Conservation (phyloP, 1,140 invertebrate genomes). For the Adelges cooleyi region DNA sequence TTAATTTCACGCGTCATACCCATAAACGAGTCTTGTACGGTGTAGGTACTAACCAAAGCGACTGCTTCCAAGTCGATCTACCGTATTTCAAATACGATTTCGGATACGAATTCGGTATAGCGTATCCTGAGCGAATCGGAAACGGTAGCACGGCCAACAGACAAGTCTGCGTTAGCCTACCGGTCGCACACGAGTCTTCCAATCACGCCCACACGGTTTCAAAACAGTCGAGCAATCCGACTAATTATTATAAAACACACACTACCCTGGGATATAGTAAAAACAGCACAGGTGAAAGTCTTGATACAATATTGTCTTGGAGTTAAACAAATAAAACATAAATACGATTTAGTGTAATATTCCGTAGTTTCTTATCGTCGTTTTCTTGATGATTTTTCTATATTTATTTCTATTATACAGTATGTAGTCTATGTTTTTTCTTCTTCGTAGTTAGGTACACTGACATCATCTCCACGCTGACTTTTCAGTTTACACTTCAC, state of each 20-base stretch:
- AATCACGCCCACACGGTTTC: no score
- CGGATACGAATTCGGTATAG: constrained; percentile 65
- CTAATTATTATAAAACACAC: not conserved
- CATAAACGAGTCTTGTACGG: not conserved
- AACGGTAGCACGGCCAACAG: constrained; percentile 35
- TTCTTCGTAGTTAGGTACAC: no score
- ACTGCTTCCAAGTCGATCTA: constrained; percentile 55
- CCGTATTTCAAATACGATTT: constrained; percentile 77
- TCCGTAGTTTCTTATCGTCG: no score
- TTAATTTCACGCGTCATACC: no score
- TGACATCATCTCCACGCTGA: no score
- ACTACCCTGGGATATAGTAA: not conserved
- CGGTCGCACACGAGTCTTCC: constrained; percentile 8
- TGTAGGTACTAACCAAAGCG: constrained; percentile 61
- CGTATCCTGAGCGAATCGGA: constrained; percentile 53
- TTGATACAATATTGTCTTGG: not conserved
- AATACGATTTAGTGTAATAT: no score
- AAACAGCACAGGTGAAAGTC: not conserved
- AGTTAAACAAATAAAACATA: no score
- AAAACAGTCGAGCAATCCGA: not conserved
- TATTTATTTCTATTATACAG: no score
- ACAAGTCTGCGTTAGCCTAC: constrained; percentile 12
- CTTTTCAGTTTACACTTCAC: no score
- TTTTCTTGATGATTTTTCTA: no score
- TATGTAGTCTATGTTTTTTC: no score